Base-by-base conservation (phyloP, 1,140 invertebrate genomes). In the Lucilia cuprina region DNA sequence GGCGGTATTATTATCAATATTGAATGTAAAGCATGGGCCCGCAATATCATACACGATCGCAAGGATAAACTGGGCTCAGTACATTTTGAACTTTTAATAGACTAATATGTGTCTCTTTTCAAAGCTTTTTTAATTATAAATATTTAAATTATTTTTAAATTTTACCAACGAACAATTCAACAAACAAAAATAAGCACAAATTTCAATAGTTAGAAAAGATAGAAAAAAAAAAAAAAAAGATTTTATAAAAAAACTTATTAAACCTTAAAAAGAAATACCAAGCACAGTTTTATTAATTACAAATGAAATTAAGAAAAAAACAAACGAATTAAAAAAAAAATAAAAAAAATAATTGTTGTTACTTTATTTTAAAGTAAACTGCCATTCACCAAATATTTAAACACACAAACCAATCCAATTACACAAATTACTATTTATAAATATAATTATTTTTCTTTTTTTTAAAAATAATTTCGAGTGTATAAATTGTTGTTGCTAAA, bases 11-110 rank as follows among this genome's bases (percentile, higher is more conserved):
- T 98, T 41, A 96, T 98, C 88, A 97, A 97, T 90, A 93, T 98
- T 50, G 96, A 97, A 89, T 98, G 97, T 92, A 96, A 95, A 89
- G 96, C 96, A 9, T 98, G 96, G 96, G 96, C 97, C 77, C 94
- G 93, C 86, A 98, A 98, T 91, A 97, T 98, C 83, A 91, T 92
- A 13, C 96, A 97, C 87, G 94, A 95, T 90, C 93, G 95, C 83
- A 93, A 94, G 87, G 95, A 97, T n/a, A 93, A 94, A 87, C 91
- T 96, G 49, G 97, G 97, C 30, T 94, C 96, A 47, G 96, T 97
- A 19, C 96, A 97, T 91, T 97, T 98, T 90, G 97, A 98, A 91
- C 91, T 98, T 49, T 93, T 98, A 92, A 95, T 98, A 85, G 96
- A 98, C 92, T 97, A 96, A 93, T 86, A 30, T 30, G 25, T 30